Conservation (phyloP, 2,113 vertebrate species). For the Hyaena hyaena region DNA sequence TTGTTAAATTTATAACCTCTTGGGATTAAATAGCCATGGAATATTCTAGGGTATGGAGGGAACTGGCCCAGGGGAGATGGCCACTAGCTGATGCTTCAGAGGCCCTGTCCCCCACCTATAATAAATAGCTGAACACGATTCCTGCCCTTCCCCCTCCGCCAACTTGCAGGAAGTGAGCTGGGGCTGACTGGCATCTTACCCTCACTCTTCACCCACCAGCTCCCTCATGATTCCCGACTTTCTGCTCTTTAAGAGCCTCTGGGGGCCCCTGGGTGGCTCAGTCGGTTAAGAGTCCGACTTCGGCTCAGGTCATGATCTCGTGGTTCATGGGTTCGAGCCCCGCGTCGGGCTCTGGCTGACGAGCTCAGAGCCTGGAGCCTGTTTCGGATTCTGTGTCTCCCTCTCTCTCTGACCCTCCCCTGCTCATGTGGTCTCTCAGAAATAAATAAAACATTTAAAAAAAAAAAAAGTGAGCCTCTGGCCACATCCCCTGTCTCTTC, state of each 20-base stretch:
- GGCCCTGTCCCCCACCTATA: background rate
- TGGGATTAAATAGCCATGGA: background rate
- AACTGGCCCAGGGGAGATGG: background rate
- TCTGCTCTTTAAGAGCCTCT: background rate
- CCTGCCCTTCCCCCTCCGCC: background rate
- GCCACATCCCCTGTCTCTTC: background rate
- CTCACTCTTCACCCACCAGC: background rate
- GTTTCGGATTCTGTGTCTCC: no score
- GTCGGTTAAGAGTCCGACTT: no score
- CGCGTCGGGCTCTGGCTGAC: no score
- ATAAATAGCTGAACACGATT: background rate
- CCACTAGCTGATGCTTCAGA: no score
- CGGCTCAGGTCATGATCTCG: no score
- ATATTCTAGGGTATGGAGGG: background rate
- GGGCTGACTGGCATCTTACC: background rate
- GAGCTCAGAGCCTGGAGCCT: no score
- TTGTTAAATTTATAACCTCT: background rate
- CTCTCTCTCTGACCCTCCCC: no score
- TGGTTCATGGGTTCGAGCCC: no score
- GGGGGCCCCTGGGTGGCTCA: background rate
- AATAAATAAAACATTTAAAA: no score
- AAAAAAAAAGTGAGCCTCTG: background rate
- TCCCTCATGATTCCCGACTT: background rate
- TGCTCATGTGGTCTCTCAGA: no score
- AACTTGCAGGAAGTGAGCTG: rapidly evolving